Evolutionary conservation across 2,797 vertebrate species (phyloP), one percentile per base, ranked within the genome.

Genomic region (Amblyraja radiata): DNA sequence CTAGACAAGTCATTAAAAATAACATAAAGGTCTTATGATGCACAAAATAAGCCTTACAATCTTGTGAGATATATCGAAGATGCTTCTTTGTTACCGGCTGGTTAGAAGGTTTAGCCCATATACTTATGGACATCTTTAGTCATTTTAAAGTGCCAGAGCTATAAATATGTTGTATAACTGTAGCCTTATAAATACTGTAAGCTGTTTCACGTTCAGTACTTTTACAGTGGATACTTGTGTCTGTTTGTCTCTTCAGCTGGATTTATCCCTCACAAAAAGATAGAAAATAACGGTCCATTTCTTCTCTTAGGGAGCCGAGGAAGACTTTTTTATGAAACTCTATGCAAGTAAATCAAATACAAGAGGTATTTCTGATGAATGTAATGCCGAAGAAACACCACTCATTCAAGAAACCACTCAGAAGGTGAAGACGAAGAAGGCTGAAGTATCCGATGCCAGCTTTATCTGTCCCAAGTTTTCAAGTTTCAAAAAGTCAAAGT

Each of bases 391-490:
- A 73, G 18, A 25, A 92, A 21, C 39, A 73, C 21, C 36, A 74
- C 39, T 74, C 74, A 25, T 28, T 39, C 71, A 95, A 3, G 94
- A 96, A 58, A 94, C 96, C 94, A 94, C 96, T 80, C 96, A 96
- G 95, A 97, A 97, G 95, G 95, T 96, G 93, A 95, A 95, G 11
- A 96, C 96, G 94, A 97, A 97, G 94, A 95, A 95, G 93, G 97
- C 98, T 94, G 96, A 96, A 81, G 95, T 97, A 11, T 97, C 97
- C 65, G 98, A 97, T 63, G 97, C 97, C 0, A 97, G 98, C 92
- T 96, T 99, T 77, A 99, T 98, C 2, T 99, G 99, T 98, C 98
- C 99, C 21, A 99, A 99, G 95, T 99, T 99, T 94, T 97, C 98
- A 8, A 96, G 97, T 18, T 96, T 98, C 21, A 97, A 96, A 94